Evolutionary conservation across 2,888 invertebrate genomes (phyloP).

Genomic region (Catocala fraxini): DNA sequence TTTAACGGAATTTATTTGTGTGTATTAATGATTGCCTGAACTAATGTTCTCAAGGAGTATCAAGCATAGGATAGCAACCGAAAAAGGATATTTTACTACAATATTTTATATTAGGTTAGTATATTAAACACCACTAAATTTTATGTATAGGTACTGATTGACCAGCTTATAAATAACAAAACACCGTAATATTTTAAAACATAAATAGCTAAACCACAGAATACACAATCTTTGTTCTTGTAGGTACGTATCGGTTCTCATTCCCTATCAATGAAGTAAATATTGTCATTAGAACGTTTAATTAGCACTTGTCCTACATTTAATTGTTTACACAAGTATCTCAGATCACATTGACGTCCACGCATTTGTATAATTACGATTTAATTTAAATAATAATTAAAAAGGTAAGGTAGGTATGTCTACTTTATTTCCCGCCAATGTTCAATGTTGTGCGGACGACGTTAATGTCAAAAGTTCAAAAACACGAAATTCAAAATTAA

Average conservation of each 20-base stretch:
- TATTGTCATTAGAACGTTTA: constrained; percentile 41
- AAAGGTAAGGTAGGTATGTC: not conserved
- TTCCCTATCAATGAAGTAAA: constrained; percentile 45
- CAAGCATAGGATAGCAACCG: too few species aligned
- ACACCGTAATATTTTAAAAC: not conserved
- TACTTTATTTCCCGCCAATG: not conserved
- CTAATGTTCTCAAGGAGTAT: too few species aligned
- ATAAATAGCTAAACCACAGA: not conserved
- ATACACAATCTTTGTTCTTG: constrained; percentile 10
- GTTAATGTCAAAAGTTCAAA: not conserved
- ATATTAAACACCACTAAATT: too few species aligned
- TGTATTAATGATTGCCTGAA: too few species aligned
- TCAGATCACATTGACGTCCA: constrained; percentile 16
- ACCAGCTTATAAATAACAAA: too few species aligned
- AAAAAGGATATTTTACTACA: too few species aligned
- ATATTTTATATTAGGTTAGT: too few species aligned
- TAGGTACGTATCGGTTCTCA: constrained; percentile 34
- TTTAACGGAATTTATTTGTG: too few species aligned
- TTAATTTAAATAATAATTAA: too few species aligned
- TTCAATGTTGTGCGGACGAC: not conserved
- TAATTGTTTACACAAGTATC: constrained; percentile 37
- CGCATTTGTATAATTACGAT: not conserved
- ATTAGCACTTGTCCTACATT: constrained; percentile 48
- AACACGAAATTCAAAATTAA: not conserved
- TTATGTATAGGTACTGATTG: too few species aligned